These are phyloP conservation scores for Suricata suricatta DNA, from an alignment of 2,113 vertebrate genomes.

Conservation along the genomic window DNA sequence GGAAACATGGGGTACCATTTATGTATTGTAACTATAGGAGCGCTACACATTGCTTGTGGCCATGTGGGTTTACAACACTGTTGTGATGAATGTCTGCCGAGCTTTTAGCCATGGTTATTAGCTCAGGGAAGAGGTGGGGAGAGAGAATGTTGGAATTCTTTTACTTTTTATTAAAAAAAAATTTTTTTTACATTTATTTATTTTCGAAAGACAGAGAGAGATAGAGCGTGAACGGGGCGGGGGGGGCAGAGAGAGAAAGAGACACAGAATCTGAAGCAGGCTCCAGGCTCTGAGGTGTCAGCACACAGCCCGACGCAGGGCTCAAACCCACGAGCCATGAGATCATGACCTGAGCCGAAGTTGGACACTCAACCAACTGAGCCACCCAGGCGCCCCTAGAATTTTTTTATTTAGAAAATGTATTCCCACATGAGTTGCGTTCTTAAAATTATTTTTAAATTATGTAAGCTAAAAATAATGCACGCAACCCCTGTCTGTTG, in stretches of 20 bases:
- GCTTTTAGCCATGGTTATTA: not conserved
- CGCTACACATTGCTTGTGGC: not conserved
- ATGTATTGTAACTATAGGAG: not conserved
- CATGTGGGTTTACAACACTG: not conserved
- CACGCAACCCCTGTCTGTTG: not conserved
- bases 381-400: no score
- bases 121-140: not conserved
- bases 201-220: no score
- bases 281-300: no score
- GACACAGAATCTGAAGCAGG: no score
- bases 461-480: not conserved
- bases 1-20: not conserved
- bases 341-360: no score
- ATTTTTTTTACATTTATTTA: no score
- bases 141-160: not conserved
- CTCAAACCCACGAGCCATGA: no score
- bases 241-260: no score
- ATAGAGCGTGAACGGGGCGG: no score
- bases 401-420: not conserved
- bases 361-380: no score
- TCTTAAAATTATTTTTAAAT: not conserved
- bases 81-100: not conserved
- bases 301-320: no score
- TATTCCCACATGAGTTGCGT: not conserved
- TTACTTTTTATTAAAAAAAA: not conserved